These are phyloP conservation scores for Tiliqua scincoides DNA, from an alignment of 2,113 vertebrate genomes.

Conservation along the genomic window DNA sequence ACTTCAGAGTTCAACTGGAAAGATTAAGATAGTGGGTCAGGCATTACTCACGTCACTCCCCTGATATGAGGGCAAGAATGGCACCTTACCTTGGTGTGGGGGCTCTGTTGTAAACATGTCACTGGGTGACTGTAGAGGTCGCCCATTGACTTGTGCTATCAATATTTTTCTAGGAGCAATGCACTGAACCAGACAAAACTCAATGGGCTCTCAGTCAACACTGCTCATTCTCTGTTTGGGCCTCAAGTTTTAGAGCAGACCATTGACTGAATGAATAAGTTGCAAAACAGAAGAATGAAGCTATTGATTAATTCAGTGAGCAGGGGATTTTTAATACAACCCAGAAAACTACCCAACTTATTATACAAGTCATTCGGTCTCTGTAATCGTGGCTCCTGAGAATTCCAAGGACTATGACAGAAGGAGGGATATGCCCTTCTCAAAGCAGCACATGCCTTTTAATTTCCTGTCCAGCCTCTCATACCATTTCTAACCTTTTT, in stretches of 20 bases:
- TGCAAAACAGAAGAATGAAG: background rate
- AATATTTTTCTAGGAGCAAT: background rate
- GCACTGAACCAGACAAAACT: background rate
- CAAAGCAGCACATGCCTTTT: conserved; percentile 7
- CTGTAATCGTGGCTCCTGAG: conserved; percentile 5
- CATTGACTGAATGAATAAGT: background rate
- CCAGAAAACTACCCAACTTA: background rate
- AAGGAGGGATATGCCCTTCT: background rate
- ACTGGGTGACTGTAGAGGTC: background rate
- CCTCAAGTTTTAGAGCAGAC: background rate
- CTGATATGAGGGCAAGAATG: background rate
- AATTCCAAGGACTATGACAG: background rate
- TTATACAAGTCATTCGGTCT: conserved; percentile 4
- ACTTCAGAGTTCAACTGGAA: conserved; percentile 24
- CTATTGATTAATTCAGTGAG: background rate
- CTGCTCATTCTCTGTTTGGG: background rate
- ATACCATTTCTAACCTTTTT: background rate
- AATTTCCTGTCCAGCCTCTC: conserved; percentile 11
- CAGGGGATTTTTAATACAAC: background rate
- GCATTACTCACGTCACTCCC: conserved; percentile 17
- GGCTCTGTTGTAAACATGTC: background rate
- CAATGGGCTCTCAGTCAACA: background rate
- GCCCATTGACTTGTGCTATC: background rate
- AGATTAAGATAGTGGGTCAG: conserved; percentile 18
- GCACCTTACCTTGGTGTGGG: background rate